phyloP scores from a whole-genome alignment of 2,888 invertebrate genomes.

The Linnaemya tessellans region DNA sequence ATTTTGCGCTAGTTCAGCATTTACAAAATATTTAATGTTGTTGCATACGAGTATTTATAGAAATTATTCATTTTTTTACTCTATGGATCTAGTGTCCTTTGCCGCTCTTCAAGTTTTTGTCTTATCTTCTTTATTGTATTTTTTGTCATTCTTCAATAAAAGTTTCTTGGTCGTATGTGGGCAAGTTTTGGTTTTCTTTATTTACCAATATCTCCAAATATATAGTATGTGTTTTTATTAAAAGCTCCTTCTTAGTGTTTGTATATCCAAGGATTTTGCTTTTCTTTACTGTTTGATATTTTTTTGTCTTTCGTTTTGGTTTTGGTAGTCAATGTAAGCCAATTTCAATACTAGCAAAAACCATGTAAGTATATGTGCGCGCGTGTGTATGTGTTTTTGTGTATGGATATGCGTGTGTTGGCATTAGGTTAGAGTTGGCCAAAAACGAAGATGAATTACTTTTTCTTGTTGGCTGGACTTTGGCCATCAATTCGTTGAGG shows the following conservation, averaged over 20 bases:
- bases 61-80: not conserved
- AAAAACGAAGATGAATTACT: slow-evolving; percentile 73
- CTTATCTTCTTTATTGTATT: not conserved
- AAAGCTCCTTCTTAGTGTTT: slow-evolving; percentile 12
- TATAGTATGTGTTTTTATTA: not conserved
- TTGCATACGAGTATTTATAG: not conserved
- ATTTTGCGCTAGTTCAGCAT: no score
- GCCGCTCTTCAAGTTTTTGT: slow-evolving; percentile 35
- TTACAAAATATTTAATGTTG: no score
- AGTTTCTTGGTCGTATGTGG: slow-evolving; percentile 65
- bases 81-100: slow-evolving; percentile 23
- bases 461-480: slow-evolving; percentile 71
- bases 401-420: slow-evolving; percentile 1
- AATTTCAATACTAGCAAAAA: slow-evolving; percentile 35
- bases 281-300: slow-evolving; percentile 16
- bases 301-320: slow-evolving; percentile 5
- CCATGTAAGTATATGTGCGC: not conserved
- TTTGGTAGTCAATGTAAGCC: slow-evolving; percentile 35
- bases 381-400: not conserved
- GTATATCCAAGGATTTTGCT: slow-evolving; percentile 42
- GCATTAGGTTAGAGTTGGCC: slow-evolving; percentile 55
- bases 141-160: slow-evolving; percentile 48
- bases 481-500: slow-evolving; percentile 68
- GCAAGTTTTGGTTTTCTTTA: slow-evolving; percentile 67
- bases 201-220: slow-evolving; percentile 17